Evolutionary conservation across 1,140 invertebrate genomes (phyloP), one percentile per base, ranked within the genome.

Genomic region (Penaeus chinensis): DNA sequence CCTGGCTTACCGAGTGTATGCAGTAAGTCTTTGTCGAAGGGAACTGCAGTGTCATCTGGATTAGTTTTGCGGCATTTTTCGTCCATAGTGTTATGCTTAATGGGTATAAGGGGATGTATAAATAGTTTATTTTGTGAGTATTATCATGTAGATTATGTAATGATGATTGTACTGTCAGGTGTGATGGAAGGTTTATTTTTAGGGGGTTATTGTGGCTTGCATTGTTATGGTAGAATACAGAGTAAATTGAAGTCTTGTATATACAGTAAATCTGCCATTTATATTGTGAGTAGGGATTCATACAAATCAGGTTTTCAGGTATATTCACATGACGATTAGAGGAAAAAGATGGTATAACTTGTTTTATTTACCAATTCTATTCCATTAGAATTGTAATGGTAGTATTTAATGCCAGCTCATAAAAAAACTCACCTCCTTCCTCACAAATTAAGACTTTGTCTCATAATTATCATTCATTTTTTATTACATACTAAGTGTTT

Each of bases 1-100:
- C 92, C 2, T 99, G 97, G 96, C 92, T 99, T 0, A 94, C 94
- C 81, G 92, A 94, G 8, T 96, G 95, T 92, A 92, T 99, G 74
- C 94, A 96, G 96, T 97, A 93, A 94, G 94, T 94, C 81, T 76
- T 42, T n/a, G 80, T 27, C 19, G 16, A 3, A 47, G 1, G 24
- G 11, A 10, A 2, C 11, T 27, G 24, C 8, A 13, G 18, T 74
- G 69, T 37, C 37, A 18, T 11, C 13, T 37, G 37, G 13, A 18
- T 74, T 18, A 10, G 69, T 74, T 74, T 74, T 16, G 11, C 1
- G 16, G 1, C 18, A 37, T 42, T 2, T 74, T 4, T 27, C 0
- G 69, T 13, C 13, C 24, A 13, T 37, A 1, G 24, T 27, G 0
- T 74, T 27, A 13, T 74, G 69, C 32, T 74, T 13, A 74, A 27